Evolutionary conservation across 2,797 vertebrate genomes (phyloP), one percentile per base, ranked within the genome.

Genomic region (Gorsachius magnificus): DNA sequence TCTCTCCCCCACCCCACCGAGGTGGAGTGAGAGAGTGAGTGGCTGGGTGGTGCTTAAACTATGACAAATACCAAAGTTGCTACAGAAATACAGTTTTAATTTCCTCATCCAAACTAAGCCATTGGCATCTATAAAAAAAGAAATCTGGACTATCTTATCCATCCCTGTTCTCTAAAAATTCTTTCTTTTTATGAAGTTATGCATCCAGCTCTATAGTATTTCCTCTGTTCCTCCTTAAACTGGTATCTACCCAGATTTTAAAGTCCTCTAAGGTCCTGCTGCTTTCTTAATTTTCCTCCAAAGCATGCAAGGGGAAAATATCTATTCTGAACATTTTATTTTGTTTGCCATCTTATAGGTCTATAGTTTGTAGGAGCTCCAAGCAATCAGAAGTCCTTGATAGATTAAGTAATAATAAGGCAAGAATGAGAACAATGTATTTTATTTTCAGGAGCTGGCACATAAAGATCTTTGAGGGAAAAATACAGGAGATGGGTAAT

Each of bases 381-480:
- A 94, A 70, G 53, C 56, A 78, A 68, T 91, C 71, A 38, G 21
- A 93, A 94, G 80, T 80, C 65, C 56, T 78, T 85, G 71, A 92
- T 91, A 92, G 58, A 96, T 95, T 89, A 94, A 82, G 74, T 88
- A 95, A 96, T 94, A 97, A 89, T 89, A 94, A 88, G 61, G 79
- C 28, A 92, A 92, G 64, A 89, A 82, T 92, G 60, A 87, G 84
- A 93, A 83, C 51, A 87, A 64, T 78, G 43, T 92, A 36, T 93
- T 97, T 97, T 83, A 84, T 90, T 96, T 95, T 78, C 48, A 38
- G 71, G 68, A 85, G n/a, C 38, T 83, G 35, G 31, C 19, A 65
- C 26, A 81, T 80, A 92, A 94, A 96, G 94, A 89, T 92, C 68
- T 95, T 92, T 91, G 81, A 94, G 54, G 13, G n/a, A 26, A 96